Evolutionary conservation across 23 tunicate genomes (phyloP).

Genomic region (Trididemnum miniatum): DNA sequence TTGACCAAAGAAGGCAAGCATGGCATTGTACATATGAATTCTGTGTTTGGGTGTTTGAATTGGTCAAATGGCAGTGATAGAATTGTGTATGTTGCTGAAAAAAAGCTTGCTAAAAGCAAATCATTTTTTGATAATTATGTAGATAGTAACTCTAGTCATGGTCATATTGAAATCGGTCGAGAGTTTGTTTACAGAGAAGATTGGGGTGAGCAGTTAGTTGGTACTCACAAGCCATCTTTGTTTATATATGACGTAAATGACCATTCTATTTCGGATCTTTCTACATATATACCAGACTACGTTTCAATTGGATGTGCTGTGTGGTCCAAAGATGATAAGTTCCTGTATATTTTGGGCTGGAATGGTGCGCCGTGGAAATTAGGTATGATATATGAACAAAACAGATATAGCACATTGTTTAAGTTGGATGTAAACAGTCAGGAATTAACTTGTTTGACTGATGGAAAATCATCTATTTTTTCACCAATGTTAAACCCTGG

Average conservation of each 20-base stretch:
- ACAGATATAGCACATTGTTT: conserved; percentile 48
- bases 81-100: conserved; percentile 74
- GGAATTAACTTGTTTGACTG: not conserved
- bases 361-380: conserved; percentile 59
- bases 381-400: conserved; percentile 68
- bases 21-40: conserved; percentile 62
- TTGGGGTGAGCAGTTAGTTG: conserved; percentile 90
- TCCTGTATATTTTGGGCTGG: conserved; percentile 57
- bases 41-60: conserved; percentile 72
- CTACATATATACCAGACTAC: conserved; percentile 32
- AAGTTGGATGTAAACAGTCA: not conserved
- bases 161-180: conserved; percentile 41
- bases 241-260: conserved; percentile 58
- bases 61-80: conserved; percentile 68
- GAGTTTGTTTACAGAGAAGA: conserved; percentile 55
- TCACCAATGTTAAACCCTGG: conserved; percentile 59
- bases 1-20: conserved; percentile 64
- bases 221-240: conserved; percentile 43
- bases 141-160: not conserved
- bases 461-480: conserved; percentile 37
- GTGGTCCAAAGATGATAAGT: conserved; percentile 57
- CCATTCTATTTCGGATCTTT: conserved; percentile 19
- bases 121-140: conserved; percentile 33
- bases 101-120: conserved; percentile 34
- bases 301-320: conserved; percentile 46